Conservation (phyloP, 1,140 invertebrate species). For the Rhopalosiphum padi region DNA sequence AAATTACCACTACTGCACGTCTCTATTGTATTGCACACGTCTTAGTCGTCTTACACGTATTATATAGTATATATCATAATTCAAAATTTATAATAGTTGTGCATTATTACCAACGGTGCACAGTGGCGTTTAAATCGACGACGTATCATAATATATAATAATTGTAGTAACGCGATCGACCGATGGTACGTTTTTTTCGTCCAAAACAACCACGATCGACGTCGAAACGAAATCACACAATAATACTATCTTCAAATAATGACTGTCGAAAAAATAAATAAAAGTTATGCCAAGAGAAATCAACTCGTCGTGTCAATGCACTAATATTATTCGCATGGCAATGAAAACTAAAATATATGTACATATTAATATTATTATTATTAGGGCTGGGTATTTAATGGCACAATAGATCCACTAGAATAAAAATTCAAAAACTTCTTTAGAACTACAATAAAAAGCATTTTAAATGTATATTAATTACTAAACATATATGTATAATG, state of each 20-base stretch:
- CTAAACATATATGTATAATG: background rate
- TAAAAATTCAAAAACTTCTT: background rate
- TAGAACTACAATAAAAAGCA: background rate
- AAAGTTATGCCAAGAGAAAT: background rate
- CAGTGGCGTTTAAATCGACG: background rate
- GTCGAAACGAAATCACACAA: background rate
- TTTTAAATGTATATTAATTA: background rate
- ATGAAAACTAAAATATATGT: background rate
- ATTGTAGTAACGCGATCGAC: too few species aligned
- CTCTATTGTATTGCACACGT: background rate
- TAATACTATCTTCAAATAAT: background rate
- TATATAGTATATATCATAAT: too few species aligned
- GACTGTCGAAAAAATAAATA: background rate
- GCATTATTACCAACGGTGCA: background rate
- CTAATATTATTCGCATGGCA: background rate
- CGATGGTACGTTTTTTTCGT: too few species aligned
- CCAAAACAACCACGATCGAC: background rate
- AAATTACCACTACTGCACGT: background rate
- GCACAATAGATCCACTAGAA: background rate
- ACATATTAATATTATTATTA: background rate
- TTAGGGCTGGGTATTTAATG: background rate
- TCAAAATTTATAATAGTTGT: background rate
- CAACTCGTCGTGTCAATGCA: background rate
- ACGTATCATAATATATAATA: too few species aligned
- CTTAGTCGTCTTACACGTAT: too few species aligned